Conservation (phyloP, 1,140 invertebrate species). For the Drosophila setifemur region DNA sequence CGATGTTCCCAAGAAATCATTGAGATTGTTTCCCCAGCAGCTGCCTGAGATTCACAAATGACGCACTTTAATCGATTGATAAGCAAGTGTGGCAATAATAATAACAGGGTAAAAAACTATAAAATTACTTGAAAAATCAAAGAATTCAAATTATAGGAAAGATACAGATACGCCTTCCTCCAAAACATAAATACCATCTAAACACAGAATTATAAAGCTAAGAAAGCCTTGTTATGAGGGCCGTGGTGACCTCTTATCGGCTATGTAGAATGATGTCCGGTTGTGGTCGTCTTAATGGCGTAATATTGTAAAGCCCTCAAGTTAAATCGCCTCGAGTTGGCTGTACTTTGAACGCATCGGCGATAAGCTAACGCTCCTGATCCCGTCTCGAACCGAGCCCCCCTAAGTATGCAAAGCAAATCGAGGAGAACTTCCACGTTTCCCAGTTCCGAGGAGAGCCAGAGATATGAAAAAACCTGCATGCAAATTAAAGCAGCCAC, state of each 20-base stretch:
- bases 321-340: constrained; percentile 31
- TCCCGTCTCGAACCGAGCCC: neutral
- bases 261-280: neutral
- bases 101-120: too few relatives aligned
- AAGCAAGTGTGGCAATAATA: neutral
- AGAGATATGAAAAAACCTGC: constrained; percentile 40
- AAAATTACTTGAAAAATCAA: too few relatives aligned
- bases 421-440: neutral
- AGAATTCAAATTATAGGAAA: too few relatives aligned
- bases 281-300: constrained; percentile 7
- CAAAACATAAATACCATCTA: too few relatives aligned
- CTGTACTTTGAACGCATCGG: constrained; percentile 38
- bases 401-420: constrained; percentile 23
- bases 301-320: constrained; percentile 21
- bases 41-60: constrained; percentile 20
- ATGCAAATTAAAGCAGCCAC: constrained; percentile 56
- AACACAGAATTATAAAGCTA: neutral
- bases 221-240: constrained; percentile 3
- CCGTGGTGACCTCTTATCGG: constrained; percentile 9
- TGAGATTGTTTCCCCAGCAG: constrained; percentile 4
- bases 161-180: too few relatives aligned
- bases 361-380: constrained; percentile 16
- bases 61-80: constrained; percentile 22
- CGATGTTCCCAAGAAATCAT: constrained; percentile 6
- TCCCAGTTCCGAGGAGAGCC: neutral